Evolutionary conservation across 2,888 invertebrate genomes (phyloP).

Genomic region (Pristionchus fissidentatus): DNA sequence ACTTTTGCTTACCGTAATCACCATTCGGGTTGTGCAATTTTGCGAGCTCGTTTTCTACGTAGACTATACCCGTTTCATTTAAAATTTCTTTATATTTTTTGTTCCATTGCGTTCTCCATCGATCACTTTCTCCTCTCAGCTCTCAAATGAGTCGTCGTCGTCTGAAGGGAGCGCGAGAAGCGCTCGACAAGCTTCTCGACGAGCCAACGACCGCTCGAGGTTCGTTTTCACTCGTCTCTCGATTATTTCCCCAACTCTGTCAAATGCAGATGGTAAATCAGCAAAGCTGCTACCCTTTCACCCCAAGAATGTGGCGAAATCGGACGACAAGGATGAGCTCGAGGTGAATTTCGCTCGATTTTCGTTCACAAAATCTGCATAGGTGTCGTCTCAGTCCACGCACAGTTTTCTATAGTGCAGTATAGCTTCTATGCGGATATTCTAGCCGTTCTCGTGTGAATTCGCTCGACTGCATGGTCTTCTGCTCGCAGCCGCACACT

Average conservation of each 20-base stretch:
- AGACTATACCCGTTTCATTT: background rate
- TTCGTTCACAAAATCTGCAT: background rate
- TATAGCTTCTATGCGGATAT: too few relatives aligned
- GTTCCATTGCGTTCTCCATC: background rate
- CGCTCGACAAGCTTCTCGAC: conserved; percentile 13
- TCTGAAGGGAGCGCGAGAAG: background rate
- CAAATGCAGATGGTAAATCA: background rate
- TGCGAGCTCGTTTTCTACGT: background rate
- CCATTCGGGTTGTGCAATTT: conserved; percentile 11
- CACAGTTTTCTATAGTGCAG: too few relatives aligned
- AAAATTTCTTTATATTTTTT: background rate
- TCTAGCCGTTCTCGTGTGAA: conserved; percentile 32
- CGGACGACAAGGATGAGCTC: background rate
- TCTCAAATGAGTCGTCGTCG: conserved; percentile 32
- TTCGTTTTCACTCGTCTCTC: background rate
- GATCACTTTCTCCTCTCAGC: background rate
- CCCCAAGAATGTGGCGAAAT: conserved; percentile 27
- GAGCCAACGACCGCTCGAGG: conserved; percentile 16
- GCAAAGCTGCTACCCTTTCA: conserved; percentile 31
- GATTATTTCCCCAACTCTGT: background rate
- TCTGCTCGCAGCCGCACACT: conserved; percentile 12
- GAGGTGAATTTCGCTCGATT: background rate
- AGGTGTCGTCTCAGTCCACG: too few relatives aligned
- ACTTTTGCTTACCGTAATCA: conserved; percentile 16
- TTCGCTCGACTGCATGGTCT: conserved; percentile 40